phyloP scores from a whole-genome alignment of 2,888 invertebrate genomes.

The Campoplex nolae region DNA sequence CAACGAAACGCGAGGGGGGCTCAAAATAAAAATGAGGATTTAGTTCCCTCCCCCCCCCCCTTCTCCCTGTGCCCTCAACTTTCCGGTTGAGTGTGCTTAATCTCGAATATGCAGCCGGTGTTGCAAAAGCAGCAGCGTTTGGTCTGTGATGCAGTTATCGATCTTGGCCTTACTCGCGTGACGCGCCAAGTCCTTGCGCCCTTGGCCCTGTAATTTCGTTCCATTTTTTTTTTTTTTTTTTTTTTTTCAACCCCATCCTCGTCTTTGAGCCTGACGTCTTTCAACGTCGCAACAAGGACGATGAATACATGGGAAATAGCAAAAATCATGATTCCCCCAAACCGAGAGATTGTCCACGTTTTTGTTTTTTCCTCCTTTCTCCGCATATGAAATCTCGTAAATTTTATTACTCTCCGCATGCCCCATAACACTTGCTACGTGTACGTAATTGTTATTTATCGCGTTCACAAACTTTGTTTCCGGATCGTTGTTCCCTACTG shows the following conservation, averaged over 20 bases:
- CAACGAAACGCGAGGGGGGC: not conserved
- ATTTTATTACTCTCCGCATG: too few species aligned
- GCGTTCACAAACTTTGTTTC: too few species aligned
- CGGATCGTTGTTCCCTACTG: too few species aligned
- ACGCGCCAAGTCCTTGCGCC: slow-evolving; percentile 57
- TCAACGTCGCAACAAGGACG: not conserved
- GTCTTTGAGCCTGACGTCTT: not conserved
- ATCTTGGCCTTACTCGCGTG: slow-evolving; percentile 62
- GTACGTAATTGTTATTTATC: too few species aligned
- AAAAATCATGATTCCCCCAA: not conserved
- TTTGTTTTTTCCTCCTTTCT: not conserved
- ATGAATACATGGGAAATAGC: not conserved
- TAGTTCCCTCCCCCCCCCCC: not conserved
- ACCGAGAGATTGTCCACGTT: not conserved
- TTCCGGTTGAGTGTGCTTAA: slow-evolving; percentile 19
- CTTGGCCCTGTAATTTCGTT: slow-evolving; percentile 61
- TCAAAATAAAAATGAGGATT: not conserved
- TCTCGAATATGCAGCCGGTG: slow-evolving; percentile 45
- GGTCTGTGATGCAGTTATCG: slow-evolving; percentile 61
- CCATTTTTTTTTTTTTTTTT: slow-evolving; percentile 8
- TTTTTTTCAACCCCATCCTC: slow-evolving; percentile 12
- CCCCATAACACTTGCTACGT: too few species aligned
- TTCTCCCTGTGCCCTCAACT: not conserved
- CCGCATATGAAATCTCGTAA: too few species aligned
- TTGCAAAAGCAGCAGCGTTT: slow-evolving; percentile 38